Conservation (phyloP, 2,888 invertebrate genomes). For the Pandemis heparana region DNA sequence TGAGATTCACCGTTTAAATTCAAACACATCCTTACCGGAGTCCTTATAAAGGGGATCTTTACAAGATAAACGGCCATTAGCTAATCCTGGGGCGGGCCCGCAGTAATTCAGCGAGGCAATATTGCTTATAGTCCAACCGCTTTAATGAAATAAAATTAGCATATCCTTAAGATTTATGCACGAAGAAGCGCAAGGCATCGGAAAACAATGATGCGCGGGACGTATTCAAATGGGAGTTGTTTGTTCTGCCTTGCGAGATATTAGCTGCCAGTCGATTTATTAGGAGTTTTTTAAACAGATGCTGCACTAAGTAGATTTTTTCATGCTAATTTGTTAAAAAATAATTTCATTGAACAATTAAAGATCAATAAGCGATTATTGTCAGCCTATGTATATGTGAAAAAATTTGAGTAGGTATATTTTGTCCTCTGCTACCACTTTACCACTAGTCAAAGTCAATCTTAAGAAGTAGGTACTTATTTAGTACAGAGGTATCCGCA, state of each 20-base stretch:
- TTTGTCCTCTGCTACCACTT: no score
- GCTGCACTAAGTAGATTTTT: slow-evolving; percentile 37
- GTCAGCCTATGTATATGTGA: no score
- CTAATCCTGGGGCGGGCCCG: slow-evolving; percentile 79
- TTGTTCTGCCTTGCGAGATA: slow-evolving; percentile 42
- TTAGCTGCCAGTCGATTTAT: slow-evolving; percentile 40
- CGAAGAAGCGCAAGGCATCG: slow-evolving; percentile 62
- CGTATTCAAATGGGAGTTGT: slow-evolving; percentile 60
- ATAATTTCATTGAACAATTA: no score
- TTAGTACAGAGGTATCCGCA: no score
- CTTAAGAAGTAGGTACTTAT: no score
- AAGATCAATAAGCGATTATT: no score
- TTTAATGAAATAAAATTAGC: slow-evolving; percentile 85
- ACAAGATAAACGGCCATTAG: slow-evolving; percentile 85
- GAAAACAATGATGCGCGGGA: slow-evolving; percentile 74
- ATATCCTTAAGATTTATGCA: slow-evolving; percentile 83
- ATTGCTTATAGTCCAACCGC: slow-evolving; percentile 80
- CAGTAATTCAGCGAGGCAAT: slow-evolving; percentile 78
- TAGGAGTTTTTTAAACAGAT: slow-evolving; percentile 41
- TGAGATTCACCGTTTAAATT: slow-evolving; percentile 51
- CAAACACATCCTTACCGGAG: slow-evolving; percentile 65
- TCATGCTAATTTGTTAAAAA: background rate
- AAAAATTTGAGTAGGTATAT: no score
- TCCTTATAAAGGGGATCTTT: slow-evolving; percentile 69
- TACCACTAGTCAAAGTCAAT: no score